These are phyloP conservation scores for Tetragonula clypearis DNA, from an alignment of 1,140 invertebrate genomes.

Conservation along the genomic window DNA sequence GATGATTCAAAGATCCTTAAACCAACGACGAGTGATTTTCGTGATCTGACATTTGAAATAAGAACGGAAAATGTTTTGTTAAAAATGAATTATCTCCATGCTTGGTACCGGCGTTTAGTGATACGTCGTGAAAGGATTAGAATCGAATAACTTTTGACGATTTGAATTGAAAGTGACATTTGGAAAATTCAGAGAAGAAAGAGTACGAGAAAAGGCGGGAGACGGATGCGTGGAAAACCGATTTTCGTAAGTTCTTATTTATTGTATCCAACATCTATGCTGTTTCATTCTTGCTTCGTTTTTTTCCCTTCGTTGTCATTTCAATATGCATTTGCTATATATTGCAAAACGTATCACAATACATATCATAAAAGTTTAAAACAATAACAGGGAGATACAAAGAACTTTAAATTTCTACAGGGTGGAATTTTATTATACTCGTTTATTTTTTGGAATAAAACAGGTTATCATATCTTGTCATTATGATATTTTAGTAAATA, in stretches of 20 bases:
- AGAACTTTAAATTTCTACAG: not conserved
- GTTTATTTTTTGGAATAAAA: not conserved
- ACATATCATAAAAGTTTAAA: not conserved
- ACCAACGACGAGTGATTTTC: constrained; percentile 10
- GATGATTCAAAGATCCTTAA: constrained; percentile 21
- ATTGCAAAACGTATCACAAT: not conserved
- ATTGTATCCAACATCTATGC: not conserved
- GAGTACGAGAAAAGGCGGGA: constrained; percentile 23
- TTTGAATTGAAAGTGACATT: constrained; percentile 10
- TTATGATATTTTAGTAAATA: not conserved
- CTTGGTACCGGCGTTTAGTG: constrained; percentile 30
- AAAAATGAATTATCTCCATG: constrained; percentile 32
- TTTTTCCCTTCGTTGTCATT: no score
- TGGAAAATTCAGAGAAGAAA: not conserved
- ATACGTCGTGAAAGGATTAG: constrained; percentile 46
- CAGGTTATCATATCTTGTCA: not conserved
- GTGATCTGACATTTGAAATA: constrained; percentile 12
- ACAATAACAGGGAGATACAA: not conserved
- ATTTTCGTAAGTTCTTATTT: constrained; percentile 34
- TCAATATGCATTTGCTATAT: not conserved
- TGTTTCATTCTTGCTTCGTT: not conserved
- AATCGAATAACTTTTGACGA: constrained; percentile 8
- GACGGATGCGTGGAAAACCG: constrained; percentile 38
- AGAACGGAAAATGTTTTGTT: constrained; percentile 22
- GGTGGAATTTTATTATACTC: not conserved